These are phyloP conservation scores for Pycnonotus jocosus DNA, from an alignment of 2,113 vertebrate species.

Conservation along the genomic window DNA sequence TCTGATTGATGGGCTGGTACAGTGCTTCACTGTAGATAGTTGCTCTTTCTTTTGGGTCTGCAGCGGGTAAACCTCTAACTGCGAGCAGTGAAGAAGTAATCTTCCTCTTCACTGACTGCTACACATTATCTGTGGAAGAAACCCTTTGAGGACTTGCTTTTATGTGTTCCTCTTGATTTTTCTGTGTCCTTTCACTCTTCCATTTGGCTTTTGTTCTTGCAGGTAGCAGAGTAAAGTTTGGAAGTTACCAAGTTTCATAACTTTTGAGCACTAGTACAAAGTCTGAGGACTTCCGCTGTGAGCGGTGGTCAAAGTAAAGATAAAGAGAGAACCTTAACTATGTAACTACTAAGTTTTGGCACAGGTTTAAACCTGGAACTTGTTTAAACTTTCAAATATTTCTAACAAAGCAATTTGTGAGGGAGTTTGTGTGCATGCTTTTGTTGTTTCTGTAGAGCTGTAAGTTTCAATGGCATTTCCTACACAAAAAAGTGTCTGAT, in stretches of 20 bases:
- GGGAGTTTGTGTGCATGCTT: not conserved
- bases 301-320: not conserved
- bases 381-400: not conserved
- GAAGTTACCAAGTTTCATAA: not conserved
- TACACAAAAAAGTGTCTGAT: not conserved
- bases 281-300: not conserved
- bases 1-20: not conserved
- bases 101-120: not conserved
- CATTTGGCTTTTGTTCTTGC: not conserved
- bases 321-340: not conserved
- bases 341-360: not conserved
- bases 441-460: not conserved
- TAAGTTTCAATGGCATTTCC: not conserved
- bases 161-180: not conserved
- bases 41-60: not conserved
- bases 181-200: not conserved
- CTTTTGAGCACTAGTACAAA: not conserved
- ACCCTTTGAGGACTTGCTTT: not conserved
- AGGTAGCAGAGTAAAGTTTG: not conserved
- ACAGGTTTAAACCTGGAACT: not conserved
- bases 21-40: not conserved
- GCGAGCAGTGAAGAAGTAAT: not conserved
- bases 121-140: not conserved
- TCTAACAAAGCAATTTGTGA: not conserved
- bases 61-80: not conserved